Evolutionary conservation across 2,797 vertebrate genomes (phyloP), one percentile per base, ranked within the genome.

Genomic region (Sitta carolinensis): DNA sequence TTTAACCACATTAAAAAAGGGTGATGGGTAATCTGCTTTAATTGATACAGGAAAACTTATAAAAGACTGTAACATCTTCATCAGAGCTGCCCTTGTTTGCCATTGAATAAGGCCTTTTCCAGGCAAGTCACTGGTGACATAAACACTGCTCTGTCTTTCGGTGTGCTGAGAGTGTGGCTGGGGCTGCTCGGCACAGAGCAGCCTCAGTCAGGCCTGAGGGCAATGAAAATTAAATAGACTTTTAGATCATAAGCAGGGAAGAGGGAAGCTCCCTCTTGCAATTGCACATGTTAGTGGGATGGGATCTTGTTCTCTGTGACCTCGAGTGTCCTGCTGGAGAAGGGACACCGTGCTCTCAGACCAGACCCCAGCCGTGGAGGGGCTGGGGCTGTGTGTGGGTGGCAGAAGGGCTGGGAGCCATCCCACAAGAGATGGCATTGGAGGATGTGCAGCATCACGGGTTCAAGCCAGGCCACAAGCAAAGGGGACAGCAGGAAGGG

Each of bases 51-150:
- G 67, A 38, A 78, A 83, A 82, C 36, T 86, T 86, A 77, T 32
- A 59, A 89, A 95, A 80, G 62, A 48, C 61, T 58, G n/a, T 62
- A 74, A 19, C 55, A 34, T 87, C 92, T 85, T 74, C 90, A 51
- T 84, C 63, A 89, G 90, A 93, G 84, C 66, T 25, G 61, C 73
- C 62, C 58, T 84, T 82, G 70, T 78, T 84, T 36, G 48, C 22
- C 13, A 23, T 40, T 90, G 93, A 96, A 92, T 75, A 22, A 75
- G 32, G 36, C 72, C 50, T 74, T 93, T 94, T 78, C 42, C 48
- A 58, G 63, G 64, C 82, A 40, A 83, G 40, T 67, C 43, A 5
- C 34, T 48, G 72, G 63, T 34, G 67, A 51, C 63, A 68, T 42
- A 51, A 84, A 77, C 82, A 64, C 32, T 0, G 15, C 42, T 78